phyloP scores from a whole-genome alignment of 1,140 invertebrate genomes.

The Temnothorax curvispinosus region DNA sequence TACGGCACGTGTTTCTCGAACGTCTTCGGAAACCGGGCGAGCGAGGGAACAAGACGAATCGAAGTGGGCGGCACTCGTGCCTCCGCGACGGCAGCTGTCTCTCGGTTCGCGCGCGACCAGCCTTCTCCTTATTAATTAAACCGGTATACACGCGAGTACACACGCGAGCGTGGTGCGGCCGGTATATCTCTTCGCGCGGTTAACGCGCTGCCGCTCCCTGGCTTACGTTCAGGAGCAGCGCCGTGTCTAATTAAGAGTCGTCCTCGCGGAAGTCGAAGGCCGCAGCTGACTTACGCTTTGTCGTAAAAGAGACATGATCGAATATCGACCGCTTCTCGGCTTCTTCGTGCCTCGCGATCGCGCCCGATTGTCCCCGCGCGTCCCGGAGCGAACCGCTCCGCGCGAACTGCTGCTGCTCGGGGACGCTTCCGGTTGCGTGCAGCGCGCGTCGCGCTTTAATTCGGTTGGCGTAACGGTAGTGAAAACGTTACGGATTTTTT shows the following conservation, averaged over 20 bases:
- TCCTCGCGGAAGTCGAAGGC: slow-evolving; percentile 32
- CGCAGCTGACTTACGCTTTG: not conserved
- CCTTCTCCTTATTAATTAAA: slow-evolving; percentile 64
- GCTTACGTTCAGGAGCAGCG: slow-evolving; percentile 15
- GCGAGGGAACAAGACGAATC: slow-evolving; percentile 36
- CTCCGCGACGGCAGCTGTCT: slow-evolving; percentile 41
- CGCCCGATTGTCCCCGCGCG: not conserved
- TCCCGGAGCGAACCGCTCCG: slow-evolving; percentile 11
- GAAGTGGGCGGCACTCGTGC: slow-evolving; percentile 46
- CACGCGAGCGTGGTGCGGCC: not conserved
- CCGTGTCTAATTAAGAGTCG: slow-evolving; percentile 46
- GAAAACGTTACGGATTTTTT: slow-evolving; percentile 26
- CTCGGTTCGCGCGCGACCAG: slow-evolving; percentile 47
- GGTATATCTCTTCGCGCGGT: not conserved
- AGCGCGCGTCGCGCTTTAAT: slow-evolving; percentile 37
- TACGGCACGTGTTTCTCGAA: slow-evolving; percentile 40
- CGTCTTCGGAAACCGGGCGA: slow-evolving; percentile 6
- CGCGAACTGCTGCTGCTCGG: slow-evolving; percentile 12
- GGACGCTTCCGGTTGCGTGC: not conserved
- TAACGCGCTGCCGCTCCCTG: slow-evolving; percentile 16
- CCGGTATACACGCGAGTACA: slow-evolving; percentile 40
- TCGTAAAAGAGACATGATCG: slow-evolving; percentile 18
- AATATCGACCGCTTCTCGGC: not conserved
- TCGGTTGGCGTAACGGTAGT: slow-evolving; percentile 43
- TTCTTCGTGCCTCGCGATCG: not conserved